Evolutionary conservation across 2,797 vertebrate species (phyloP).

Genomic region (Oceanodroma leucorhoa): DNA sequence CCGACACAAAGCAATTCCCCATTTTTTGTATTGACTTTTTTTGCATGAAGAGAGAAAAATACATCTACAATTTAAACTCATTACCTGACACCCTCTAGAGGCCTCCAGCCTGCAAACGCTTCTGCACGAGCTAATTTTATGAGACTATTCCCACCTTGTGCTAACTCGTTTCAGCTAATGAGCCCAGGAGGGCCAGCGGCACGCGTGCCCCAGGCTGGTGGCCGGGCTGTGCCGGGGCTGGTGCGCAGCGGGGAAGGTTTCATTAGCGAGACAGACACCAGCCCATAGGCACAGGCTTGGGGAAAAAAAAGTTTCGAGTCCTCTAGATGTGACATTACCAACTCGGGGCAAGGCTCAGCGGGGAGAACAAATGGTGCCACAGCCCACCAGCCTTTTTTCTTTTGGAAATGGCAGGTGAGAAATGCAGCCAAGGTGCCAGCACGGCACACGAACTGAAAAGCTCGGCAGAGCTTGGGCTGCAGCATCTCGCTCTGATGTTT

Average conservation of each 20-base stretch:
- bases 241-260: background rate
- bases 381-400: background rate
- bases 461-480: background rate
- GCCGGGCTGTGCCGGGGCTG: background rate
- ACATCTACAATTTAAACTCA: background rate
- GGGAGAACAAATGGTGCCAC: background rate
- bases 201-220: background rate
- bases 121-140: background rate
- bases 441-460: rapidly evolving
- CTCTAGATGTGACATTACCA: background rate
- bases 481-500: background rate
- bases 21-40: background rate
- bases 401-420: background rate
- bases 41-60: background rate
- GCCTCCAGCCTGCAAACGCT: background rate
- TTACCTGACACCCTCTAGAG: background rate
- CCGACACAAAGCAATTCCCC: background rate
- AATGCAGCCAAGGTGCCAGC: background rate
- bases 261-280: background rate
- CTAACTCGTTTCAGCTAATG: background rate
- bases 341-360: background rate
- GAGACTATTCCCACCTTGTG: background rate
- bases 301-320: background rate
- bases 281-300: background rate
- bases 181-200: background rate